Evolutionary conservation across 2,797 vertebrate genomes (phyloP), one percentile per base, ranked within the genome.

Genomic region (Coilia nasus): DNA sequence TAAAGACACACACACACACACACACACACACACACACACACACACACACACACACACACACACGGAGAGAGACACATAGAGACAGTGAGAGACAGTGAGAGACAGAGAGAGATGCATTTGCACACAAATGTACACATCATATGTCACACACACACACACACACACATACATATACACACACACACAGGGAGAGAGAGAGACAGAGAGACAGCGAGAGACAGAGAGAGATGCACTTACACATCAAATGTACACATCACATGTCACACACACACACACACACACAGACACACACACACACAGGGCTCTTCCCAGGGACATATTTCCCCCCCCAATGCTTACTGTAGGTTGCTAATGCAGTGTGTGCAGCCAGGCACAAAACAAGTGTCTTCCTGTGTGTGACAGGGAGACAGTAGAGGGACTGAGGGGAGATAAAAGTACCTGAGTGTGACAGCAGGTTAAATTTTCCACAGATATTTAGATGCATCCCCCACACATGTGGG

Each of bases 391-490:
- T 78, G 47, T 25, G 47, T 25, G 1, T 81, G 50, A 15, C 21
- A 25, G 25, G 67, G 44, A 35, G 71, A 10, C 14, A 44, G 80
- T 21, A 21, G 1, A 21, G 19, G 12, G 57, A 57, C 71, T 12
- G 4, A n/a, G 31, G 67, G 31, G 41, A 50, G 59, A 67, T 85
- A 60, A 84, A 80, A 19, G 56, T 0, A 14, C 46, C 46, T 11
- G 28, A 62, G 67, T 5, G 67, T 41, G 62, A 46, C 50, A 7
- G 47, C 10, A 15, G 50, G 35, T 62, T 62, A n/a, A 44, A 31
- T 35, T 56, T 54, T 83, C 78, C 23, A 25, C 12, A 31, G 46
- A 71, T 64, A 75, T 86, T 89, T 84, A 56, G 11, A 81, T 31
- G 62, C 62, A 10, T 14, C 50, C 50, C 9, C 1, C 50, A 54